A percentile compares a stretch with the other conserved stretches of the same genome.
Conservation (phyloP, 35 echinoderm and acorn worm genomes). For the Antedon bifida region DNA sequence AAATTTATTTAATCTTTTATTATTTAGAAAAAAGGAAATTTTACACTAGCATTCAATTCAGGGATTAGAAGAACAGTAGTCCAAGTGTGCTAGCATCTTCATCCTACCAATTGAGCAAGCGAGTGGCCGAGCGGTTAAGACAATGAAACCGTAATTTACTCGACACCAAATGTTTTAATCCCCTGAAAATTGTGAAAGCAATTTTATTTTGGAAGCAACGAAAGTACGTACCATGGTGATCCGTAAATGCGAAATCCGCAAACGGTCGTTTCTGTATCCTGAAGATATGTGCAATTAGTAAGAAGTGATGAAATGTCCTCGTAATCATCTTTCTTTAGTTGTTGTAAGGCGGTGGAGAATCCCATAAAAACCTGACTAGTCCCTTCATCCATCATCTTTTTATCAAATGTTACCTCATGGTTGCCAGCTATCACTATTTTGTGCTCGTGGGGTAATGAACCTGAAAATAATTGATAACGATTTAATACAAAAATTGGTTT, state of each 20-base stretch:
- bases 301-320: slow-evolving; percentile 39
- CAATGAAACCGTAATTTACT: no score
- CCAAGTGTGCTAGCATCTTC: no score
- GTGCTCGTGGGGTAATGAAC: slow-evolving; percentile 57
- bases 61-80: no score
- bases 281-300: slow-evolving; percentile 78
- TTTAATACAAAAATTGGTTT: no score
- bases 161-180: no score
- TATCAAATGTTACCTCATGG: slow-evolving; percentile 90
- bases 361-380: slow-evolving; percentile 94
- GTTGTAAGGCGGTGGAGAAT: slow-evolving; percentile 65
- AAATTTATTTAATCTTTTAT: no score
- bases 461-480: slow-evolving; percentile 6
- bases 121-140: no score
- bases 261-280: slow-evolving; percentile 59
- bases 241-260: slow-evolving; percentile 84
- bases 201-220: no score
- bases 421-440: slow-evolving; percentile 93
- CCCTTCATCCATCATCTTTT: slow-evolving; percentile 67
- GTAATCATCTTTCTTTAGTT: slow-evolving; percentile 51
- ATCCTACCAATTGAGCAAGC: no score
- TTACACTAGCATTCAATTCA: no score
- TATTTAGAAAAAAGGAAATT: no score
- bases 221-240: slow-evolving; percentile 85
- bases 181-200: no score